Evolutionary conservation across 2,113 vertebrate species (phyloP).

Genomic region (Varanus salvator): DNA sequence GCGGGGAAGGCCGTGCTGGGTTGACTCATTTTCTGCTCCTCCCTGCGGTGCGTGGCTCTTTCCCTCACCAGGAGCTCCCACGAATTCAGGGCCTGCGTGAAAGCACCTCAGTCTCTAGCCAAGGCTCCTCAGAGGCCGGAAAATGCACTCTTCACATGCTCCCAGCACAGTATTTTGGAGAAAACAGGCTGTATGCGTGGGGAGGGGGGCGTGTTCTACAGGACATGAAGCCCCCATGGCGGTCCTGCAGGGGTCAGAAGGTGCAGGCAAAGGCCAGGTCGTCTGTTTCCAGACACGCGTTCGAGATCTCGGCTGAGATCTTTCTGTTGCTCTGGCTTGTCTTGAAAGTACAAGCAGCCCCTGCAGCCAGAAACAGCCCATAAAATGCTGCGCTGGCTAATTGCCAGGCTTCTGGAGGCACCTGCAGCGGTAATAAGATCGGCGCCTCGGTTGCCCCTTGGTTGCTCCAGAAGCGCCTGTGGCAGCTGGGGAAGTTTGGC

Average conservation of each 20-base stretch:
- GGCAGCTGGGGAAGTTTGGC: constrained; percentile 56
- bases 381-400: constrained; percentile 66
- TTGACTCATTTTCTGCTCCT: background rate
- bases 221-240: too few species aligned
- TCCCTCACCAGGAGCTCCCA: too few species aligned
- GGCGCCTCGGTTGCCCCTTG: constrained; percentile 66
- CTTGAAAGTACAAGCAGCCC: constrained; percentile 73
- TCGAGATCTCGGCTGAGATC: constrained; percentile 71
- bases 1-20: background rate
- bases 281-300: constrained; percentile 53
- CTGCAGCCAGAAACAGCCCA: constrained; percentile 69
- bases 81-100: background rate
- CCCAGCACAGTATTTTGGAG: too few species aligned
- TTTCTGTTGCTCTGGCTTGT: constrained; percentile 68
- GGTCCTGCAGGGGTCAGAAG: too few species aligned
- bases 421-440: constrained; percentile 58
- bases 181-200: background rate
- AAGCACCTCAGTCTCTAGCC: background rate
- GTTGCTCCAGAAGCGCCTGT: constrained; percentile 58
- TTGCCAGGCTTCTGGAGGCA: constrained; percentile 74
- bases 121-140: background rate
- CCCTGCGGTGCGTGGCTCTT: background rate
- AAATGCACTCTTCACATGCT: background rate
- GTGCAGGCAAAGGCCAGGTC: background rate
- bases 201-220: background rate